These are phyloP conservation scores for Carlito syrichta DNA, from an alignment of 2,113 vertebrate genomes.

Conservation along the genomic window DNA sequence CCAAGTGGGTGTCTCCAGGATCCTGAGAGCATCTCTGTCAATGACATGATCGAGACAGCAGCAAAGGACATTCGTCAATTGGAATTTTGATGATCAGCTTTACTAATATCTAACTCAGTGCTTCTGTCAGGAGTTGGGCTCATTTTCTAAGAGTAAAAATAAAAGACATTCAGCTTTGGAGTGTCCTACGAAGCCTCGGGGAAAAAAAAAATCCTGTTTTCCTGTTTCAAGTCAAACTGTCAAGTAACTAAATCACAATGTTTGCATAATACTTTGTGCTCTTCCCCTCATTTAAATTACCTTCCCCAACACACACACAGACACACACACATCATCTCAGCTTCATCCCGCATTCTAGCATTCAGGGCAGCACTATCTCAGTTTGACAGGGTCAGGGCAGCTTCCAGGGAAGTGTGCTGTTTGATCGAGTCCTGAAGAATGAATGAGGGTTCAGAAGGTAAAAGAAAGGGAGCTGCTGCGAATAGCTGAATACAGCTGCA, in stretches of 20 bases:
- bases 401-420: neutral
- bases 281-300: neutral
- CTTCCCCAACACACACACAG: neutral
- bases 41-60: slow-evolving; percentile 35
- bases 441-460: neutral
- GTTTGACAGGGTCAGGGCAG: neutral
- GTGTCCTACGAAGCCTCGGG: neutral
- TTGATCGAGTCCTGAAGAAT: neutral
- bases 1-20: slow-evolving; percentile 40
- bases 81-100: slow-evolving; percentile 1
- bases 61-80: neutral
- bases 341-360: neutral
- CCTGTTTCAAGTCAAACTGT: slow-evolving; percentile 16
- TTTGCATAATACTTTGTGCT: neutral
- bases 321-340: neutral
- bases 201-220: neutral
- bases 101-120: slow-evolving; percentile 67
- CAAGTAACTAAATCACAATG: neutral
- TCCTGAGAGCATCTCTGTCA: slow-evolving; percentile 36
- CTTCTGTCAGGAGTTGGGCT: slow-evolving; percentile 11
- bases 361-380: neutral
- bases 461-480: neutral
- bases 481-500: neutral
- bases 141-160: slow-evolving; percentile 37
- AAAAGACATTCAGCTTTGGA: neutral